These are phyloP conservation scores for Capromys pilorides DNA, from an alignment of 2,797 vertebrate species.

Conservation along the genomic window DNA sequence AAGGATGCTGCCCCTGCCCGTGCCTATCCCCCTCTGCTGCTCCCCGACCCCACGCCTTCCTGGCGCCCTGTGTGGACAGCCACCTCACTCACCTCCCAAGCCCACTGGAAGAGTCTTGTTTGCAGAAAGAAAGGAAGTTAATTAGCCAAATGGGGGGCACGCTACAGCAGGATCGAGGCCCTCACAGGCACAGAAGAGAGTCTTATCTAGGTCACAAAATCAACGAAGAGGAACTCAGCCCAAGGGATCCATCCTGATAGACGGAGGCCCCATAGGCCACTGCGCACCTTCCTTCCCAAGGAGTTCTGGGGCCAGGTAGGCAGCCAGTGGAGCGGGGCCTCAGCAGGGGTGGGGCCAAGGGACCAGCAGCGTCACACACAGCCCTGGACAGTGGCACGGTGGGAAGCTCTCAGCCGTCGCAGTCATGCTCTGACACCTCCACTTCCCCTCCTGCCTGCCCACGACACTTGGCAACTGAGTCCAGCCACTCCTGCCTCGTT, in stretches of 20 bases:
- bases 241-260: not conserved
- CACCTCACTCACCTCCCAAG: not conserved
- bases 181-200: not conserved
- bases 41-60: rapidly evolving
- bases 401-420: rapidly evolving
- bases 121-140: constrained; percentile 53
- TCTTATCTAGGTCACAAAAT: not conserved
- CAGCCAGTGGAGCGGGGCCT: not conserved
- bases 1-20: not conserved
- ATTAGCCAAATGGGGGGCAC: constrained; percentile 26
- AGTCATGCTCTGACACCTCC: not conserved
- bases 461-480: not conserved
- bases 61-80: not conserved
- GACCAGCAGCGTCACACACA: rapidly evolving
- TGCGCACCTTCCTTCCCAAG: not conserved
- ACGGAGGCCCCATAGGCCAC: rapidly evolving
- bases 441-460: not conserved
- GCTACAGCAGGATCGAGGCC: not conserved
- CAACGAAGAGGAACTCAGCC: not conserved
- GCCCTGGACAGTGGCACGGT: rapidly evolving
- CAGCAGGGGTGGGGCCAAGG: rapidly evolving
- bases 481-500: constrained; percentile 20
- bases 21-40: rapidly evolving
- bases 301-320: not conserved
- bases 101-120: constrained; percentile 32